phyloP scores from a whole-genome alignment of 2,113 vertebrate genomes.

The Elgaria multicarinata region DNA sequence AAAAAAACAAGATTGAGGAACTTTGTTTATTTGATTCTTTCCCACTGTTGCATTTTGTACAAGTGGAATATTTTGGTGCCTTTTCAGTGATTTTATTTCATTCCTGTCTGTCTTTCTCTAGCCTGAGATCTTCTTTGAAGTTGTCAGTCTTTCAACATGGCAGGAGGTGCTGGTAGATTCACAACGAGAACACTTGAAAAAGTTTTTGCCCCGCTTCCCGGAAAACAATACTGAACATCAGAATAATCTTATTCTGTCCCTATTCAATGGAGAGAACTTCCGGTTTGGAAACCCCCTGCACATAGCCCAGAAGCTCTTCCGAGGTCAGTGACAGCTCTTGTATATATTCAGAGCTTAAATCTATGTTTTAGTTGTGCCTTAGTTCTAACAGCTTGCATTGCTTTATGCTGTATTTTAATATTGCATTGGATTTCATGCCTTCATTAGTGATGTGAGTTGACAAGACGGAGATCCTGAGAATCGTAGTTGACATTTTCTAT shows the following conservation, averaged over 20 bases:
- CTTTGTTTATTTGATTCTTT: neutral
- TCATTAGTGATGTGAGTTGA: neutral
- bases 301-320: slow-evolving; percentile 93
- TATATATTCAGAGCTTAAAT: neutral
- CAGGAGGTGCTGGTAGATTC: slow-evolving; percentile 87
- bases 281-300: slow-evolving; percentile 94
- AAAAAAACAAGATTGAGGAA: neutral
- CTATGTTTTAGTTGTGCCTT: neutral
- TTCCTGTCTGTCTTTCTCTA: slow-evolving; percentile 49
- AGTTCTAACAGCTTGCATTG: neutral
- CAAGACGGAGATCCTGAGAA: neutral
- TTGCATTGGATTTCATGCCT: neutral
- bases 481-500: neutral
- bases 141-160: slow-evolving; percentile 93
- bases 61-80: slow-evolving; percentile 16
- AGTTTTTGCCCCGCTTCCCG: slow-evolving; percentile 91
- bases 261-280: slow-evolving; percentile 91
- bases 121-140: slow-evolving; percentile 96
- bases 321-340: slow-evolving; percentile 78
- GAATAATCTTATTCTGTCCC: slow-evolving; percentile 77
- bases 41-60: neutral
- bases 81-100: neutral
- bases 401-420: neutral
- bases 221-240: slow-evolving; percentile 85
- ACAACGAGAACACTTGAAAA: slow-evolving; percentile 89